Percentiles rank a stretch among this genome's conserved stretches.
phyloP scores from a whole-genome alignment of 1,140 invertebrate species.

The Trinorchestia longiramus region DNA sequence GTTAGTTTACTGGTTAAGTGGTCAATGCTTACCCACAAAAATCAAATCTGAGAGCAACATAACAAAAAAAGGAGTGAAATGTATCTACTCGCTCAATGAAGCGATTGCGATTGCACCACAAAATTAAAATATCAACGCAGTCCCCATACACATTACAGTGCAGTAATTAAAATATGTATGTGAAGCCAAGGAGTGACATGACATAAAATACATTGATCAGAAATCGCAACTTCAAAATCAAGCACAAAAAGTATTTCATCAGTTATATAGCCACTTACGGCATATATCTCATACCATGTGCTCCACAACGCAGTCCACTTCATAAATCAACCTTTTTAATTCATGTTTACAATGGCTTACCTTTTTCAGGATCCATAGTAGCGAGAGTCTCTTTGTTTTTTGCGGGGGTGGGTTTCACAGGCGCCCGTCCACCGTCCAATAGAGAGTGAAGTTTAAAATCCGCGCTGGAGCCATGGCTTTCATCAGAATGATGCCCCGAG shows the following conservation, averaged over 20 bases:
- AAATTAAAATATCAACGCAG: not conserved
- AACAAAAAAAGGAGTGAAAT: not conserved
- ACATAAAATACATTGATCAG: not conserved
- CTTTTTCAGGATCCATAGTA: constrained; percentile 16
- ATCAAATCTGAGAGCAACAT: not conserved
- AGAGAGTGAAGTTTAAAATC: constrained; percentile 6
- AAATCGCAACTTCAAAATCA: not conserved
- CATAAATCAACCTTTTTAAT: not conserved
- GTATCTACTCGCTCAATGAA: not conserved
- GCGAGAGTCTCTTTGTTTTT: constrained; percentile 26
- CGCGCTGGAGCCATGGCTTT: not conserved
- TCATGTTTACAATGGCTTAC: not conserved
- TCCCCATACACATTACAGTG: not conserved
- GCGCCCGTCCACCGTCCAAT: not conserved
- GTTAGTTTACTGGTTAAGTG: not conserved
- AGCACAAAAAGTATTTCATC: not conserved
- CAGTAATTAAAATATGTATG: not conserved
- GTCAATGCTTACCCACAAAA: not conserved
- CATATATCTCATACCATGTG: not conserved
- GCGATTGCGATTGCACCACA: not conserved
- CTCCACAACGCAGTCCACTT: not conserved
- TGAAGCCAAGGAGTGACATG: not conserved
- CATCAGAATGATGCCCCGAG: not conserved
- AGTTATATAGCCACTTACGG: not conserved
- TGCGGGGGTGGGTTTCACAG: too few relatives aligned